phyloP scores from a whole-genome alignment of 2,888 invertebrate species.

The Cephus pulcher region DNA sequence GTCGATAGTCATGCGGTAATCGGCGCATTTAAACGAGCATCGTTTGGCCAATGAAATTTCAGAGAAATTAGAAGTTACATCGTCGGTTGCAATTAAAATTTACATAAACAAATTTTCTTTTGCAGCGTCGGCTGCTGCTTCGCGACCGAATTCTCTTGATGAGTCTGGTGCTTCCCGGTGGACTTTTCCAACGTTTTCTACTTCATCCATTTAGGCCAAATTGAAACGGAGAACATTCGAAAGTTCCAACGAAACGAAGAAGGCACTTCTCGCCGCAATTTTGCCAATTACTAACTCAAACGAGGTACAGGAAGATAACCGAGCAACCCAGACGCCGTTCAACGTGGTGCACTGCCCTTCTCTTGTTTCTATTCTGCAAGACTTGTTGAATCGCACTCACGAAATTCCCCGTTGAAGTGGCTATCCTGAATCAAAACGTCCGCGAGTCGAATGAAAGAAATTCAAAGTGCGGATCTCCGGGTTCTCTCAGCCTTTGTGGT shows the following conservation, averaged over 20 bases:
- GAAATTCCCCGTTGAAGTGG: background rate
- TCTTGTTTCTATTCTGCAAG: background rate
- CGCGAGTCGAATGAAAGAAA: background rate
- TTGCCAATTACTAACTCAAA: background rate
- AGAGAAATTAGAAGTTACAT: conserved; percentile 51
- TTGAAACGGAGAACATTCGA: background rate
- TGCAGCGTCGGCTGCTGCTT: conserved; percentile 29
- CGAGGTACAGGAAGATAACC: background rate
- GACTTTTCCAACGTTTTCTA: background rate
- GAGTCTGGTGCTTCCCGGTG: background rate
- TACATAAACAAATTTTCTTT: conserved; percentile 54
- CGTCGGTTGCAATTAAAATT: conserved; percentile 52
- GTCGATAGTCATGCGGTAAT: conserved; percentile 14
- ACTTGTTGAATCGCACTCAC: background rate
- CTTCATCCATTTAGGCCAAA: background rate
- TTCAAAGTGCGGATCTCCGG: background rate
- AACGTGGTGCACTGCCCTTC: background rate
- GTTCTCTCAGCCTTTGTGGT: background rate
- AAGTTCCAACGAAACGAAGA: background rate
- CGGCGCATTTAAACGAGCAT: conserved; percentile 16
- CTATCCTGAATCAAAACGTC: background rate
- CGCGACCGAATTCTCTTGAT: background rate
- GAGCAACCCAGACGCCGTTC: background rate
- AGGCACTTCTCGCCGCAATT: background rate
- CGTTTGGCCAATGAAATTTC: conserved; percentile 45